Percentiles rank a stretch among this genome's conserved stretches.
Conservation (phyloP, 2,113 vertebrate genomes). For the Hyaena hyaena region DNA sequence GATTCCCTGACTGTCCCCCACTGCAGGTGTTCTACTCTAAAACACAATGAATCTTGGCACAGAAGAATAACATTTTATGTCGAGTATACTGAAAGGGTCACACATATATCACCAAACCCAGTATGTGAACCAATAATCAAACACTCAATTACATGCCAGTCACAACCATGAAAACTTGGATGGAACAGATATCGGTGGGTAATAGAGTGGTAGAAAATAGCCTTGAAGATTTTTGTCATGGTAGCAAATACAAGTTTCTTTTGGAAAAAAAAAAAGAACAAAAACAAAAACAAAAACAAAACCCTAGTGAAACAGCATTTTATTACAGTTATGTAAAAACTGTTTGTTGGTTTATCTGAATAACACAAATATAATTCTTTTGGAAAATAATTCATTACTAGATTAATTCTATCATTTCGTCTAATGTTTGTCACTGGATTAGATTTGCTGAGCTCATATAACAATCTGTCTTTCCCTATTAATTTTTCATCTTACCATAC, state of each 20-base stretch:
- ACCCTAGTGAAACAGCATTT: neutral
- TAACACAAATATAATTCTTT: neutral
- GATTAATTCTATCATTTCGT: conserved; percentile 3
- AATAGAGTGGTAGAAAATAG: neutral
- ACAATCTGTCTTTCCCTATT: neutral
- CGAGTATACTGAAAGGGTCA: conserved; percentile 21
- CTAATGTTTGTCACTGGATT: neutral
- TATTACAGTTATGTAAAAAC: neutral
- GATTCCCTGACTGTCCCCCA: neutral
- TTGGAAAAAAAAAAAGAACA: neutral
- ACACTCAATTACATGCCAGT: conserved; percentile 39
- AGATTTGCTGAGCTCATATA: neutral
- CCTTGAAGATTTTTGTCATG: neutral
- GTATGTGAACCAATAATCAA: neutral
- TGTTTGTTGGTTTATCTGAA: neutral
- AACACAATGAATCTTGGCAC: conserved; percentile 34
- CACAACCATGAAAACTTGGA: conserved; percentile 8
- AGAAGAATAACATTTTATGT: conserved; percentile 53
- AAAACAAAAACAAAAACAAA: neutral
- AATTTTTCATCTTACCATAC: neutral
- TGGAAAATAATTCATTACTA: conserved; percentile 22
- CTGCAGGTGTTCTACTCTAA: conserved; percentile 2
- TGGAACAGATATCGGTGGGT: conserved; percentile 21
- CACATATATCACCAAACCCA: neutral
- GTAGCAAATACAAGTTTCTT: neutral